These are phyloP conservation scores for Sipha flava DNA, from an alignment of 1,140 invertebrate species.

Conservation along the genomic window DNA sequence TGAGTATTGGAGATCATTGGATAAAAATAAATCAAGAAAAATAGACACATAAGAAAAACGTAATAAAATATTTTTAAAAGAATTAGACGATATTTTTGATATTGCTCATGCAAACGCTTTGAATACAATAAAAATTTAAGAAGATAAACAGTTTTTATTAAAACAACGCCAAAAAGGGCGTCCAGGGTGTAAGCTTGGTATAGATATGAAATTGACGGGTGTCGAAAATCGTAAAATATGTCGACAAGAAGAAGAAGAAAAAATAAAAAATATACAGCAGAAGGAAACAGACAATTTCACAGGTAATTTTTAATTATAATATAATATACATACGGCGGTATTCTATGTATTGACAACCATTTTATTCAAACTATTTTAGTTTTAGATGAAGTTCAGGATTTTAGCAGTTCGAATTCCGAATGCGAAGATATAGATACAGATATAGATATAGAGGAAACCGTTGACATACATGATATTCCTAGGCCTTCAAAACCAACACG, in stretches of 20 bases:
- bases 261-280: neutral
- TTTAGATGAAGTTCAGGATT: no score
- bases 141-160: neutral
- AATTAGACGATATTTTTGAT: neutral
- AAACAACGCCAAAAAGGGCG: neutral
- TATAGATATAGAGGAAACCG: no score
- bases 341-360: no score
- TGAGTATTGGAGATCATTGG: neutral
- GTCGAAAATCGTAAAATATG: neutral
- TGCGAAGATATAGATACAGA: no score
- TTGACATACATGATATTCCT: neutral
- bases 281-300: neutral
- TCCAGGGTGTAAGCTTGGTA: neutral
- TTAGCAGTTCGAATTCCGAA: no score
- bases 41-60: neutral
- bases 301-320: neutral
- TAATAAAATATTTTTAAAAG: neutral
- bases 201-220: neutral
- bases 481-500: neutral
- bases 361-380: no score
- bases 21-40: neutral
- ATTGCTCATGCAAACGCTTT: neutral
- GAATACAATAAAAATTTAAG: neutral
- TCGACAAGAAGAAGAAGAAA: neutral
- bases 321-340: no score